A percentile compares a stretch with the other conserved stretches of the same genome.
phyloP scores from a whole-genome alignment of 2,113 vertebrate species.

The Notiomystis cincta region DNA sequence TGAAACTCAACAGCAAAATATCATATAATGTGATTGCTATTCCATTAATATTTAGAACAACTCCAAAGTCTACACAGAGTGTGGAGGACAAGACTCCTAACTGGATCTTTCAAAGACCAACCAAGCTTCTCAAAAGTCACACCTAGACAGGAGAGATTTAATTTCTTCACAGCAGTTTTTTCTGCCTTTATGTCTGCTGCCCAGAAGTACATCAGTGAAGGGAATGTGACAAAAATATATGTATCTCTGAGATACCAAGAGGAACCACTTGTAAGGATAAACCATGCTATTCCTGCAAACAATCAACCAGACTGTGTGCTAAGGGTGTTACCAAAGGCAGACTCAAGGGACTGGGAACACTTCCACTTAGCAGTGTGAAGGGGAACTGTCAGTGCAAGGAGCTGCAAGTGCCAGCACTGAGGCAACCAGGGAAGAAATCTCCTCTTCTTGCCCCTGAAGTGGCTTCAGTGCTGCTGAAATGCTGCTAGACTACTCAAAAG shows the following conservation, averaged over 20 bases:
- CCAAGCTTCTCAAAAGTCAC: not conserved
- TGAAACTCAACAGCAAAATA: not conserved
- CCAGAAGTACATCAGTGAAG: not conserved
- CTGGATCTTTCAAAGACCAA: not conserved
- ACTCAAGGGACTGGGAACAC: not conserved
- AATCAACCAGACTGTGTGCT: not conserved
- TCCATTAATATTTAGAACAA: not conserved
- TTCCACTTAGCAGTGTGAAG: not conserved
- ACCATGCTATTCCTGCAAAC: not conserved
- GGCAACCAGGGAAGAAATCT: not conserved
- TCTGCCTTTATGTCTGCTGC: not conserved
- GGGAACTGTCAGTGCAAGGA: not conserved
- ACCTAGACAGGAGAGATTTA: not conserved
- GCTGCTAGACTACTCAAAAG: not conserved
- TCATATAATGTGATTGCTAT: not conserved
- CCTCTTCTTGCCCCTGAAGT: not conserved
- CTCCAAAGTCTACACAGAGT: not conserved
- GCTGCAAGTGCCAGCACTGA: not conserved
- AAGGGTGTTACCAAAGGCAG: not conserved
- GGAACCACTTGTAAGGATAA: not conserved
- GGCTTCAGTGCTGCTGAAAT: not conserved
- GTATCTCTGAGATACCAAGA: not conserved
- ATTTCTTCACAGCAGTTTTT: not conserved
- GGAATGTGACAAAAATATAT: not conserved
- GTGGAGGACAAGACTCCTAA: not conserved